phyloP scores from a whole-genome alignment of 1,140 invertebrate species.

The Uloborus diversus region DNA sequence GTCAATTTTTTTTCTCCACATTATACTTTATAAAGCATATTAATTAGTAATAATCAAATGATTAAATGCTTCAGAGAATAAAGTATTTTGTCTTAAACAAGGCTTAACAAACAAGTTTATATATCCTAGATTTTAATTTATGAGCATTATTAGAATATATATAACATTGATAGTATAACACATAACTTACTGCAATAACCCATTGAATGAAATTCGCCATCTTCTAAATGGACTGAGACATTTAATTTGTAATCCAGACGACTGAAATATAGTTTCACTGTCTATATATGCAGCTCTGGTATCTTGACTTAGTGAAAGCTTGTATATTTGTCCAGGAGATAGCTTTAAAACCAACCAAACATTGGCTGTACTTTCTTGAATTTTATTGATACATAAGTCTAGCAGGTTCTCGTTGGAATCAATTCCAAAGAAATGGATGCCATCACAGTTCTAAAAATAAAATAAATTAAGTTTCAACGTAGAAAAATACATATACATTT shows the following conservation, averaged over 20 bases:
- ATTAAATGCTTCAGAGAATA: too few relatives aligned
- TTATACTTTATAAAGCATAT: too few relatives aligned
- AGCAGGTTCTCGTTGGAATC: conserved; percentile 4
- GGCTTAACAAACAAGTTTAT: too few relatives aligned
- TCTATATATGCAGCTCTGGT: conserved; percentile 10
- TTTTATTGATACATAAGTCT: conserved; percentile 16
- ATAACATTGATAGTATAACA: too few relatives aligned
- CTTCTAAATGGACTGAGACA: conserved; percentile 32
- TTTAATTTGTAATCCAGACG: conserved; percentile 16
- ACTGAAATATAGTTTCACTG: background rate
- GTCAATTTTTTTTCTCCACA: too few relatives aligned
- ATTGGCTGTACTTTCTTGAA: conserved; percentile 3
- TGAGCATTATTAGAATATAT: too few relatives aligned
- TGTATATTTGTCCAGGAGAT: conserved; percentile 7
- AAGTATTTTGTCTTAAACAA: too few relatives aligned
- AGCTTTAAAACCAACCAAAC: conserved; percentile 14
- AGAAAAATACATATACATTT: too few relatives aligned
- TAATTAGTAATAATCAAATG: too few relatives aligned
- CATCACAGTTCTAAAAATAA: conserved; percentile 14
- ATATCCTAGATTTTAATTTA: too few relatives aligned
- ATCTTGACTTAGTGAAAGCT: background rate
- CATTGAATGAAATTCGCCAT: conserved; percentile 44
- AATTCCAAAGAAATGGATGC: conserved; percentile 23
- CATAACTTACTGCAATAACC: conserved; percentile 29
- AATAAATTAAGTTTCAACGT: background rate